Evolutionary conservation across 2,797 vertebrate genomes (phyloP), one percentile per base, ranked within the genome.

Genomic region (Micropoecilia bifurca): DNA sequence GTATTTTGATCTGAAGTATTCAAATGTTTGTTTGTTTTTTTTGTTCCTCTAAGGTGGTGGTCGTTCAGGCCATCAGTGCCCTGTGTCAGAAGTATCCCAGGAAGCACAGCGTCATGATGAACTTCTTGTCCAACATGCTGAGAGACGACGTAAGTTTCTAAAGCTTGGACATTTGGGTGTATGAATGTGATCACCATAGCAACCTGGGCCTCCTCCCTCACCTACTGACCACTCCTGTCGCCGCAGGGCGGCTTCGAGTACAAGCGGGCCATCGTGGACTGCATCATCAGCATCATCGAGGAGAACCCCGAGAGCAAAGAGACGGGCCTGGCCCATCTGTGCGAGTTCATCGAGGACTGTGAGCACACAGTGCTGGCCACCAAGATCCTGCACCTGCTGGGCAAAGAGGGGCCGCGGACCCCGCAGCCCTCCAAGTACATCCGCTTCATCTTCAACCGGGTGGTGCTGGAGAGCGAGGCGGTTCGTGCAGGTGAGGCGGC

Each of bases 51-150:
- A 99, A 99, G 98, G 98, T 99, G 30, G 98, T 99, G 85, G 98
- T 99, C 2, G 98, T 99, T 4, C 98, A 99, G 92, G 98, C 98
- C 39, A 99, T 99, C 89, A 99, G 98, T 53, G 97, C 98, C 50
- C 94, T 99, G 85, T 99, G 98, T 91, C 98, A 99, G 95, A 99
- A 99, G 81, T 99, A 99, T 93, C 98, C 98, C 71, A 96, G 98
- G 84, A 99, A 99, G 83, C 98, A 99, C 94, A 96, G 97, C 0
- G 98, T 99, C 83, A 98, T 99, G 98, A 99, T 99, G 98, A 98
- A 98, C 83, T 99, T 99, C 93, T 91, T 99, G 78, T 99, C 98
- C 94, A 99, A 97, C 90, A 99, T 99, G 98, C 97, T 99, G 80
- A 94, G 98, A 91, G 98, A 99, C 71, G 98, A 99, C 81, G 98